These are phyloP conservation scores for Pelagia noctiluca DNA, from an alignment of 30 jellyfish, hydroid and myxozoan genomes.

Conservation along the genomic window DNA sequence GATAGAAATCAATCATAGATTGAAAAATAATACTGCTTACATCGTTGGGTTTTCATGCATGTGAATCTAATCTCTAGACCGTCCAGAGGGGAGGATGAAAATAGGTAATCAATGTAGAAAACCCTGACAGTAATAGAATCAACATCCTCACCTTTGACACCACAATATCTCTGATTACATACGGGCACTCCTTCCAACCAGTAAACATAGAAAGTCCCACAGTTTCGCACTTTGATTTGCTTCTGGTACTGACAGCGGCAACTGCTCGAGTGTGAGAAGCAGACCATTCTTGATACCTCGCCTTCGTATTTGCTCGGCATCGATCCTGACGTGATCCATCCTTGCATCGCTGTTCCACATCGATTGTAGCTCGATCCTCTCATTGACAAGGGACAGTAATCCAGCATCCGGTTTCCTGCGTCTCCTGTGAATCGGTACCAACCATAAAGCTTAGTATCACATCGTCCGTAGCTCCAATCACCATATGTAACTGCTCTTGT, in stretches of 20 bases:
- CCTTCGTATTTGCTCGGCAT: constrained; percentile 49
- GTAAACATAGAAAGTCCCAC: constrained; percentile 86
- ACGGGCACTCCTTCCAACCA: constrained; percentile 83
- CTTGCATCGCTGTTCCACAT: constrained; percentile 87
- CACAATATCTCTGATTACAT: constrained; percentile 82
- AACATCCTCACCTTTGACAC: constrained; percentile 70
- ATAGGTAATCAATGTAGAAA: neutral
- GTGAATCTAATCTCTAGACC: neutral
- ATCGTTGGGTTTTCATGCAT: no score
- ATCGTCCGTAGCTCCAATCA: constrained; percentile 49
- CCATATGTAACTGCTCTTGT: constrained; percentile 61
- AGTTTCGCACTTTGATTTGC: constrained; percentile 68
- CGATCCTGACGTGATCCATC: constrained; percentile 66
- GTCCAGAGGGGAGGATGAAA: neutral
- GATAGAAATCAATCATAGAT: neutral
- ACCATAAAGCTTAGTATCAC: constrained; percentile 84
- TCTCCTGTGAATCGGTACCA: constrained; percentile 78
- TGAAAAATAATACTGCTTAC: neutral
- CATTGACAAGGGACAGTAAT: constrained; percentile 67
- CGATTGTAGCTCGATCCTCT: constrained; percentile 44
- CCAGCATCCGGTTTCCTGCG: constrained; percentile 67
- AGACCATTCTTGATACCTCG: constrained; percentile 72
- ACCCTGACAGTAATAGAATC: no score
- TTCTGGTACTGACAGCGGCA: constrained; percentile 75
- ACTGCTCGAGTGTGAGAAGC: constrained; percentile 60